A percentile compares a stretch with the other conserved stretches of the same genome.
Conservation (phyloP, 1,140 invertebrate genomes). For the Hirudo medicinalis region DNA sequence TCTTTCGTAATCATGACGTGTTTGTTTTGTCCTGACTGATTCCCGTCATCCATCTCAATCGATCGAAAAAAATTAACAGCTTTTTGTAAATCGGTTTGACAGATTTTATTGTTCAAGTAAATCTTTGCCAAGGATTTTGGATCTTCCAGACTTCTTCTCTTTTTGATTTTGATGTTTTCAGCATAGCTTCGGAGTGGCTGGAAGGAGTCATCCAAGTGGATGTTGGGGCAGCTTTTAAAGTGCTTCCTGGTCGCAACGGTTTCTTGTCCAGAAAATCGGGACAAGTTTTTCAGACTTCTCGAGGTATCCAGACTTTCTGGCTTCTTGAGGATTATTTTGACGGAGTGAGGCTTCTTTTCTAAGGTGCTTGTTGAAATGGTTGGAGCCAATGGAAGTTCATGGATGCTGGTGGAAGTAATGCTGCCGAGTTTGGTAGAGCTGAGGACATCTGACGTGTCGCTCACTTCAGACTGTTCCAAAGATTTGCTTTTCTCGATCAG, state of each 20-base stretch:
- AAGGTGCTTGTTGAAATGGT: not conserved
- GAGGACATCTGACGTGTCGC: not conserved
- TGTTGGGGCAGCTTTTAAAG: too few relatives aligned
- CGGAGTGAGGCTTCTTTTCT: too few relatives aligned
- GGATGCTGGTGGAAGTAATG: not conserved
- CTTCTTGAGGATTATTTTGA: too few relatives aligned
- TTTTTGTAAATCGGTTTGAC: slow-evolving; percentile 1
- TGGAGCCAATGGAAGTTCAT: not conserved
- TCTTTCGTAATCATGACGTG: not conserved
- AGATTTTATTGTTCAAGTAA: not conserved
- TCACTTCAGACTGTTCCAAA: not conserved
- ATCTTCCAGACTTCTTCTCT: slow-evolving; percentile 2
- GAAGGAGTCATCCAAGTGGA: too few relatives aligned
- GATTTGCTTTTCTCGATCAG: not conserved
- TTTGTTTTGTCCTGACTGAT: not conserved
- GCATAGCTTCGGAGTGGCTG: too few relatives aligned
- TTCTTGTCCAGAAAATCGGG: too few relatives aligned
- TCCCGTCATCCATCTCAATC: not conserved
- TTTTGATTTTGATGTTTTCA: not conserved
- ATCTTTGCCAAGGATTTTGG: not conserved
- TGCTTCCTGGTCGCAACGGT: too few relatives aligned
- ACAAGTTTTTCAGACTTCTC: too few relatives aligned
- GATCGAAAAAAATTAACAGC: slow-evolving; percentile 10
- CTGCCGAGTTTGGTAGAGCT: not conserved
- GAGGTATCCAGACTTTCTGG: too few relatives aligned